These are phyloP conservation scores for Sinella curviseta DNA, from an alignment of 1,140 invertebrate genomes.

Conservation along the genomic window DNA sequence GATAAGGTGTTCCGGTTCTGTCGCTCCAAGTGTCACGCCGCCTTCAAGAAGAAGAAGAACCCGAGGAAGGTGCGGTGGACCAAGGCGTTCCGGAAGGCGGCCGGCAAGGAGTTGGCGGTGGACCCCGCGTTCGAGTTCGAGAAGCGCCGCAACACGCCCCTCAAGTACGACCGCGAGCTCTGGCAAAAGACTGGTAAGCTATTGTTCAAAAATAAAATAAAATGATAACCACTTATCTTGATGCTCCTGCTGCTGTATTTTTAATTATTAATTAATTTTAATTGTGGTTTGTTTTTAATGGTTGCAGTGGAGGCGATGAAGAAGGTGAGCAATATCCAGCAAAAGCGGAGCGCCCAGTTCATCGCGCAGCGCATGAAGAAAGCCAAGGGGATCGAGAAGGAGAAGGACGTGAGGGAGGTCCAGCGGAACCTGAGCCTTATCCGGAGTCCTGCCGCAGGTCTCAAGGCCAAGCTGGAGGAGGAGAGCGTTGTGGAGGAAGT, in stretches of 20 bases:
- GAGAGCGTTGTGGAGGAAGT: slow-evolving; percentile 64
- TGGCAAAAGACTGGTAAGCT: slow-evolving; percentile 80
- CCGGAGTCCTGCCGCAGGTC: slow-evolving; percentile 80
- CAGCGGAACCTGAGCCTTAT: too few species aligned
- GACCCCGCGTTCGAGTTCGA: slow-evolving; percentile 98
- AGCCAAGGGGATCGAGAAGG: slow-evolving; percentile 80
- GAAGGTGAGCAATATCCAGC: slow-evolving; percentile 79
- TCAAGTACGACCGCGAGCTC: slow-evolving; percentile 91
- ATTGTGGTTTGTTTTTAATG: neutral
- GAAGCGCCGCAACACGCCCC: slow-evolving; percentile 82
- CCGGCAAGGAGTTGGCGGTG: slow-evolving; percentile 92
- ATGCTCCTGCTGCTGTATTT: neutral
- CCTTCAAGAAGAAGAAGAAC: slow-evolving; percentile 99
- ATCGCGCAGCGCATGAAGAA: slow-evolving; percentile 84
- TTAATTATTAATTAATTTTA: too few species aligned
- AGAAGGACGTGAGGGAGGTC: slow-evolving; percentile 85
- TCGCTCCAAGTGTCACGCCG: slow-evolving; percentile 94
- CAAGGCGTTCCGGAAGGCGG: slow-evolving; percentile 94
- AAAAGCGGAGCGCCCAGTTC: slow-evolving; percentile 76
- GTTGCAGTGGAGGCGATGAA: slow-evolving; percentile 85
- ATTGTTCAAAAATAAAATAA: too few species aligned
- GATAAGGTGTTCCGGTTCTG: slow-evolving; percentile 99
- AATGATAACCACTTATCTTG: neutral
- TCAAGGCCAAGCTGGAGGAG: slow-evolving; percentile 59
- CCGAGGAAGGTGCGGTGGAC: slow-evolving; percentile 99